These are phyloP conservation scores for Litocranius walleri DNA, from an alignment of 2,113 vertebrate genomes.

Conservation along the genomic window DNA sequence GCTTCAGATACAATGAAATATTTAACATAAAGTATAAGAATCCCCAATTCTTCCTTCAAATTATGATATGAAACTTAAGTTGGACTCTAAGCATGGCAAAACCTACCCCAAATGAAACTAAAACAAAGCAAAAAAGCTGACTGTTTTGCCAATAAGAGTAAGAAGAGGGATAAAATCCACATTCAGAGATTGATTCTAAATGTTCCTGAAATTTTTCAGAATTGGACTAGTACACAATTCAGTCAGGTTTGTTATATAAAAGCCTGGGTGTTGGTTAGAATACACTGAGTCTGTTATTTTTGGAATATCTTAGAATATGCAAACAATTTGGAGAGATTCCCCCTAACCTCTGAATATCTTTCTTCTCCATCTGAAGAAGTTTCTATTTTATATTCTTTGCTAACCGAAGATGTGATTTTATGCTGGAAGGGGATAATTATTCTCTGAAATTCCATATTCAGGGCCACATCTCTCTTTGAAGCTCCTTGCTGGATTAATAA, in stretches of 20 bases:
- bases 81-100: not conserved
- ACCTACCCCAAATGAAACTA: not conserved
- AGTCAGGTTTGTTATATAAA: not conserved
- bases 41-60: not conserved
- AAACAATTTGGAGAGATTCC: not conserved
- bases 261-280: not conserved
- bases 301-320: not conserved
- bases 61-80: not conserved
- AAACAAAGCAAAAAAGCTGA: not conserved
- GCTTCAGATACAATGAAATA: not conserved
- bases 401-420: not conserved
- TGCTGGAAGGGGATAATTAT: not conserved
- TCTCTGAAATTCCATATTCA: not conserved
- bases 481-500: not conserved
- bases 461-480: not conserved
- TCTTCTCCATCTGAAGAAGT: not conserved
- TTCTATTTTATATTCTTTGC: not conserved
- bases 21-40: not conserved
- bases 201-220: not conserved
- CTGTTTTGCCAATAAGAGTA: not conserved
- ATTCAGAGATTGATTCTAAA: not conserved
- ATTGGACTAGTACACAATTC: not conserved
- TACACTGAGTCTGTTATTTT: not conserved
- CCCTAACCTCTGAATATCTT: not conserved
- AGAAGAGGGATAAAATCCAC: not conserved